Evolutionary conservation across 2,797 vertebrate species (phyloP).

Genomic region (Melanotaenia boesemani): DNA sequence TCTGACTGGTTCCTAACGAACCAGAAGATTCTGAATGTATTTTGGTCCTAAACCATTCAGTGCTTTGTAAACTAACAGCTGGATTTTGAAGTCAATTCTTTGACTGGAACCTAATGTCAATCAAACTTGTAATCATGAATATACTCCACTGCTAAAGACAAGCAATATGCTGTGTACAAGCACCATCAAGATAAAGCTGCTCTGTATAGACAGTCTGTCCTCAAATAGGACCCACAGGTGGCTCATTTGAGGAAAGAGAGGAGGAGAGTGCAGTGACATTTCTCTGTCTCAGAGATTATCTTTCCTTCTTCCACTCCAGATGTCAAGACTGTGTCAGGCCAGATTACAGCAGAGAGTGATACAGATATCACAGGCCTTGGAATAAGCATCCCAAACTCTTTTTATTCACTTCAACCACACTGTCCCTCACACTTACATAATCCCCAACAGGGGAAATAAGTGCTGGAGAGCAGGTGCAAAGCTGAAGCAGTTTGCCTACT

Average conservation of each 20-base stretch:
- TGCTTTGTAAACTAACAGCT: no score
- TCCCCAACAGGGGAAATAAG: slow-evolving; percentile 50
- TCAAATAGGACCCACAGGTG: slow-evolving; percentile 10
- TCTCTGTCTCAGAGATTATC: slow-evolving; percentile 45
- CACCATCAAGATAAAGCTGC: slow-evolving; percentile 38
- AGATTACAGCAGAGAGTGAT: slow-evolving; percentile 42
- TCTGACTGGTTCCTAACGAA: no score
- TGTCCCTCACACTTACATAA: slow-evolving; percentile 57
- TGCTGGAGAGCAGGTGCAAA: slow-evolving; percentile 74
- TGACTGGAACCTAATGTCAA: not conserved
- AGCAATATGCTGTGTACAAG: slow-evolving; percentile 14
- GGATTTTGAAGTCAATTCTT: no score
- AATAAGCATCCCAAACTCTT: slow-evolving; percentile 27
- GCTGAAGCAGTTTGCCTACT: slow-evolving; percentile 36
- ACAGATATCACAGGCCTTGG: slow-evolving; percentile 34
- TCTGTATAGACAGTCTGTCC: slow-evolving; percentile 24
- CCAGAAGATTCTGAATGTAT: no score
- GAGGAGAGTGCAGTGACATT: slow-evolving; percentile 28
- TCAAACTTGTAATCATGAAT: not conserved
- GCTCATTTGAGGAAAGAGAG: slow-evolving; percentile 10
- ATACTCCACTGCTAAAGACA: not conserved
- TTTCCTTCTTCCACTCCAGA: slow-evolving; percentile 59
- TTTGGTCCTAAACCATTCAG: no score
- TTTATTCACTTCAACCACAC: slow-evolving; percentile 49
- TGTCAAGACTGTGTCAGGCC: slow-evolving; percentile 49